phyloP scores from a whole-genome alignment of 2,888 invertebrate species.

The Drosophila merina region DNA sequence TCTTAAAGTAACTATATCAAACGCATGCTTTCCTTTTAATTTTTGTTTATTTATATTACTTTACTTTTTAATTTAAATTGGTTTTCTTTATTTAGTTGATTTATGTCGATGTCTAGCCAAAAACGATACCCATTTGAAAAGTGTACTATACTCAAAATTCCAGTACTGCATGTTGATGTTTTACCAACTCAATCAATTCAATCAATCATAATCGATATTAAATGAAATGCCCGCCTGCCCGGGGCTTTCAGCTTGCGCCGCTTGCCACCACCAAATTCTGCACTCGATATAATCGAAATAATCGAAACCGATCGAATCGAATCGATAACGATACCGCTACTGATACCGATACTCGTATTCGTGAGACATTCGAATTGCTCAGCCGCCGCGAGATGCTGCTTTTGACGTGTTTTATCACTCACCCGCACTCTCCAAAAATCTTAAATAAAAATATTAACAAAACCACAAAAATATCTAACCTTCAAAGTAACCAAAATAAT shows the following conservation, averaged over 20 bases:
- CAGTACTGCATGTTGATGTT: conserved; percentile 80
- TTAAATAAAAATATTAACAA: conserved; percentile 21
- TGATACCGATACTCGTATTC: conserved; percentile 31
- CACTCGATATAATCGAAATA: conserved; percentile 32
- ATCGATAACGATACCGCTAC: conserved; percentile 39
- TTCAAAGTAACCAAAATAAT: conserved; percentile 11
- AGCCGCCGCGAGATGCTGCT: conserved; percentile 57
- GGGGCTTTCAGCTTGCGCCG: conserved; percentile 72
- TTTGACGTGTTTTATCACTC: conserved; percentile 57
- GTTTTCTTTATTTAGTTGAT: conserved; percentile 11
- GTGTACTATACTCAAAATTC: conserved; percentile 56
- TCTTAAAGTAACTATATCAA: too few species aligned
- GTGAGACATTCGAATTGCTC: conserved; percentile 36
- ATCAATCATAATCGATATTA: conserved; percentile 37
- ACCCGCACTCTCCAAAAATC: conserved; percentile 30
- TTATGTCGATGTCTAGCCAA: conserved; percentile 37
- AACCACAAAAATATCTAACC: conserved; percentile 37
- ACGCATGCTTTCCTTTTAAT: background rate
- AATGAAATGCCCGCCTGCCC: conserved; percentile 40
- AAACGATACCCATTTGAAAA: conserved; percentile 43
- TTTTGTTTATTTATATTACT: background rate
- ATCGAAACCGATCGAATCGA: conserved; percentile 57
- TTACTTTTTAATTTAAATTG: background rate
- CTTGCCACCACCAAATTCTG: conserved; percentile 70
- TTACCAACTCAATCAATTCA: conserved; percentile 50